Conservation (phyloP, 1,140 invertebrate species). For the Lerema accius region DNA sequence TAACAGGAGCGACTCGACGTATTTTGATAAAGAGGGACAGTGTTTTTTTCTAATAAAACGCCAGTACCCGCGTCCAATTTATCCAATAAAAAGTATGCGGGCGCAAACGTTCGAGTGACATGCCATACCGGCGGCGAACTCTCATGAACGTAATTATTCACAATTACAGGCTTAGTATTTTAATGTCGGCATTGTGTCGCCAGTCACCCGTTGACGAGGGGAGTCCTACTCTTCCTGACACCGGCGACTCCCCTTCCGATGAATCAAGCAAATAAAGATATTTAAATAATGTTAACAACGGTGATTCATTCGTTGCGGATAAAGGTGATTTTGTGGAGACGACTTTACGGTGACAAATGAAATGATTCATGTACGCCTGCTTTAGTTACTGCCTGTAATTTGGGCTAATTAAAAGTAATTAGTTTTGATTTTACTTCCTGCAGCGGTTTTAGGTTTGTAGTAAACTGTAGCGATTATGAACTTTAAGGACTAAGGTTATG, state of each 20-base stretch:
- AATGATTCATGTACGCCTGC: constrained; percentile 42
- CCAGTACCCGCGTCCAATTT: constrained; percentile 61
- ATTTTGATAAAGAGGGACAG: constrained; percentile 53
- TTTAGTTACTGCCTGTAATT: no score
- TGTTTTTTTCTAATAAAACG: constrained; percentile 56
- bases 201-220: constrained; percentile 26
- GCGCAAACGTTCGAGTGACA: constrained; percentile 39
- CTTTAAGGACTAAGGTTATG: no score
- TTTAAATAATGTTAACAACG: constrained; percentile 45
- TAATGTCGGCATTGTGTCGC: constrained; percentile 50
- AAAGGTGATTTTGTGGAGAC: constrained; percentile 49
- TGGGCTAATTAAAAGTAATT: not conserved
- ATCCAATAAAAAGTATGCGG: constrained; percentile 75
- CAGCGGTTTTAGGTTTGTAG: no score
- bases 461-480: no score
- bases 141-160: constrained; percentile 65
- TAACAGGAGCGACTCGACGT: constrained; percentile 45
- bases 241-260: constrained; percentile 38
- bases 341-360: constrained; percentile 41
- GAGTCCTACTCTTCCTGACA: constrained; percentile 35
- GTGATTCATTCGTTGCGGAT: constrained; percentile 50
- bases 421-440: not conserved
- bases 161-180: constrained; percentile 58
- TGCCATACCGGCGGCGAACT: constrained; percentile 42
- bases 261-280: constrained; percentile 46